Evolutionary conservation across 2,797 vertebrate species (phyloP).

Genomic region (Danio choprae): DNA sequence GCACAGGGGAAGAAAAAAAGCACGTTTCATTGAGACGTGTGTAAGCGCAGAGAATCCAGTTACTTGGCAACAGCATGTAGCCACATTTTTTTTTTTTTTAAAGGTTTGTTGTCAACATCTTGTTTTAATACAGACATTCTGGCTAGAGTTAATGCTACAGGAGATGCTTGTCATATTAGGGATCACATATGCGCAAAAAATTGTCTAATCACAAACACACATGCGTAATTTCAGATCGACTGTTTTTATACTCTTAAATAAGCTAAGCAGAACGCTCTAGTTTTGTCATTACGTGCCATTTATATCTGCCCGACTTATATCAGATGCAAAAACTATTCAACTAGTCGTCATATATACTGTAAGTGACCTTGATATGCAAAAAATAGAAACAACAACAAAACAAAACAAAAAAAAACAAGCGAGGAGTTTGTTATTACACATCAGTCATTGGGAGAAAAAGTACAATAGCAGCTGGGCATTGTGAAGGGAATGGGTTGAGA

Average conservation of each 20-base stretch:
- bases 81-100: background rate
- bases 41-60: conserved; percentile 54
- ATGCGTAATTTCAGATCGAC: background rate
- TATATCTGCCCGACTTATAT: background rate
- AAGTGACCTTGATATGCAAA: conserved; percentile 61
- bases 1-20: conserved; percentile 27
- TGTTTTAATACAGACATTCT: conserved; percentile 39
- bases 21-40: conserved; percentile 41
- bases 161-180: background rate
- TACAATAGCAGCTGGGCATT: conserved; percentile 3
- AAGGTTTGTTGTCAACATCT: conserved; percentile 6
- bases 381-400: background rate
- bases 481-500: background rate
- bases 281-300: conserved; percentile 3
- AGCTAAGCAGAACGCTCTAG: background rate
- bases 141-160: conserved; percentile 39
- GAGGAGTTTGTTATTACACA: background rate
- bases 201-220: background rate
- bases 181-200: background rate
- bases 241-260: conserved; percentile 31
- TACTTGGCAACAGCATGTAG: conserved; percentile 59
- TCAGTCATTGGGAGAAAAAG: background rate
- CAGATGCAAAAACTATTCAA: conserved; percentile 1
- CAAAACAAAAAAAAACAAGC: background rate
- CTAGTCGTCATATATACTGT: background rate